phyloP scores from a whole-genome alignment of 92 coral and sea anemone species.

The Ricordea florida region DNA sequence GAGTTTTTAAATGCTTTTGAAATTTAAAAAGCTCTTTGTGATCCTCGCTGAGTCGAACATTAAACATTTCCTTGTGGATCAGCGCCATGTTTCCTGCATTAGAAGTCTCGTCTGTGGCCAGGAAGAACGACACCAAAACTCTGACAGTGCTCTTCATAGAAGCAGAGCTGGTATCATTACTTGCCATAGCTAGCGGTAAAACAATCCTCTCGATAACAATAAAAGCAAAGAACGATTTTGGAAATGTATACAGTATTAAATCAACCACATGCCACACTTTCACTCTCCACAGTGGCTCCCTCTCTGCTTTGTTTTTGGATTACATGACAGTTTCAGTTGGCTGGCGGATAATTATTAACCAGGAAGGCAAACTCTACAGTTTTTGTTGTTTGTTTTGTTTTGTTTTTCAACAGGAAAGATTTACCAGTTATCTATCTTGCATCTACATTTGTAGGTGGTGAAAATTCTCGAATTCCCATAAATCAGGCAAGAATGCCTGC shows the following conservation, averaged over 20 bases:
- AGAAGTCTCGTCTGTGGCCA: too few relatives aligned
- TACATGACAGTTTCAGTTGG: not conserved
- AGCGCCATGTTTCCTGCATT: too few relatives aligned
- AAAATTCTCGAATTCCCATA: too few relatives aligned
- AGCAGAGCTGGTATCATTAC: slow-evolving; percentile 6
- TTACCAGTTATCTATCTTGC: too few relatives aligned
- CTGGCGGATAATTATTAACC: not conserved
- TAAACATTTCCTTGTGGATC: too few relatives aligned
- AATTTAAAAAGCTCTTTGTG: too few relatives aligned
- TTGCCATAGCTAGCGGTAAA: not conserved
- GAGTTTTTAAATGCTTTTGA: too few relatives aligned
- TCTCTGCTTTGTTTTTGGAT: not conserved
- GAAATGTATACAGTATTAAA: not conserved
- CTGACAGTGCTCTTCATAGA: not conserved
- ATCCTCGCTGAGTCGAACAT: too few relatives aligned
- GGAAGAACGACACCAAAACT: slow-evolving; percentile 20
- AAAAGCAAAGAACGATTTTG: slow-evolving; percentile 2
- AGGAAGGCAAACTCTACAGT: not conserved
- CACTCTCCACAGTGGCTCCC: too few relatives aligned
- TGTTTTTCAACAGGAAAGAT: too few relatives aligned
- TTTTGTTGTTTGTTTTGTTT: not conserved
- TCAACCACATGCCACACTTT: not conserved
- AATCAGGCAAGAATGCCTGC: too few relatives aligned
- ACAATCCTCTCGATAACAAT: not conserved
- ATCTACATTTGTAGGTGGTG: too few relatives aligned